These are phyloP conservation scores for Mycetomoellerius zeteki DNA, from an alignment of 1,140 invertebrate species.

Conservation along the genomic window DNA sequence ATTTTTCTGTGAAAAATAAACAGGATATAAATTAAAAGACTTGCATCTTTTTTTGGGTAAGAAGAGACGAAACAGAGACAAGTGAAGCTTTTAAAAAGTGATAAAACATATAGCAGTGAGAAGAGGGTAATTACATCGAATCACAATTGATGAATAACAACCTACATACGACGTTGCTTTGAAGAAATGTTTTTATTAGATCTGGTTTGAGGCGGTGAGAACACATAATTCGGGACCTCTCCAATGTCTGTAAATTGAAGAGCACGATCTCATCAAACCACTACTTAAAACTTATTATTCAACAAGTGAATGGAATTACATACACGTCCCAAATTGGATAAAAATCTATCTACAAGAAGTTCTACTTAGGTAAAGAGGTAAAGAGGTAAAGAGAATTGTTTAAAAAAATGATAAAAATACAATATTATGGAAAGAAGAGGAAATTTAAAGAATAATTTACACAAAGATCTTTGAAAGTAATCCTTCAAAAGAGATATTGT, in stretches of 20 bases:
- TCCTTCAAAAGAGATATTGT: background rate
- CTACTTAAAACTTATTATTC: background rate
- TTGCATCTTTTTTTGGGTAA: background rate
- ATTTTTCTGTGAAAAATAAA: conserved; percentile 62
- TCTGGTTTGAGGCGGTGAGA: conserved; percentile 80
- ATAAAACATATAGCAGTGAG: background rate
- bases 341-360: background rate
- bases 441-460: background rate
- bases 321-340: background rate
- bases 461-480: background rate
- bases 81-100: background rate
- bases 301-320: conserved; percentile 30
- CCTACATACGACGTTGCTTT: conserved; percentile 75
- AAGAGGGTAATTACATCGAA: conserved; percentile 27
- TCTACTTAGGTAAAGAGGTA: too few relatives aligned
- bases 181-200: conserved; percentile 58
- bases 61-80: conserved; percentile 5
- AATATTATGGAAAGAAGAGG: background rate
- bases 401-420: background rate
- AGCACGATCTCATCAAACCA: conserved; percentile 4
- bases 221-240: conserved; percentile 77
- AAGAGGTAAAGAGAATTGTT: background rate
- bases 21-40: background rate
- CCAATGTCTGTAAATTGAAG: conserved; percentile 70
- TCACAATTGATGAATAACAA: conserved; percentile 71